These are phyloP conservation scores for Hemicentrotus pulcherrimus DNA, from an alignment of 35 echinoderm and acorn worm genomes.

Conservation along the genomic window DNA sequence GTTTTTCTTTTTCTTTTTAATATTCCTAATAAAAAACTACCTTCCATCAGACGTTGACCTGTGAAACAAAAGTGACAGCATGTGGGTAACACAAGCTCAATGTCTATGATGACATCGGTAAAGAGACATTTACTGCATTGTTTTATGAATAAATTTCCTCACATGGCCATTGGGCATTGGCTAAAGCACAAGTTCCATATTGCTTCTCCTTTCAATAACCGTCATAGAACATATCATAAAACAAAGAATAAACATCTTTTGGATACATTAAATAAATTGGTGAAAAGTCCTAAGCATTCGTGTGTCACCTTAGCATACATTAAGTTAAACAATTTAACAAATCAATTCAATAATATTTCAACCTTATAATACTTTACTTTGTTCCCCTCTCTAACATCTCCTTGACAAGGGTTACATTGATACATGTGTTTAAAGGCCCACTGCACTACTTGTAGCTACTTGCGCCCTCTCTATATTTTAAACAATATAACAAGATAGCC, in stretches of 20 bases:
- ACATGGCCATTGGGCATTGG: background rate
- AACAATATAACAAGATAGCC: no score
- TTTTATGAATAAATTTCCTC: no score
- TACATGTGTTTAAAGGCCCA: no score
- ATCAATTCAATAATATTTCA: background rate
- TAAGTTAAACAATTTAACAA: background rate
- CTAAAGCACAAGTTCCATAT: background rate
- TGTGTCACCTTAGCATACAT: background rate
- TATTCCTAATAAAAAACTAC: background rate
- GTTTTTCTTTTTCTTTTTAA: background rate
- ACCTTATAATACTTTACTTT: no score
- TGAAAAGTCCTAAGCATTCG: background rate
- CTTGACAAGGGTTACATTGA: no score
- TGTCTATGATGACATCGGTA: background rate
- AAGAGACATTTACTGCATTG: background rate
- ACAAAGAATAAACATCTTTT: background rate
- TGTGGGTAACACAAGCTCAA: background rate
- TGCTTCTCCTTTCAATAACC: background rate
- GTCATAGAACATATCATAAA: background rate
- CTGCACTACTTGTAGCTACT: no score
- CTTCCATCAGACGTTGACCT: constrained; percentile 5
- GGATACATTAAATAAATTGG: background rate
- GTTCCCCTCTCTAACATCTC: no score
- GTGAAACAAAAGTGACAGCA: constrained; percentile 29
- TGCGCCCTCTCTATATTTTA: no score